Evolutionary conservation across 2,888 invertebrate species (phyloP).

Genomic region (Serrognathus titanus): DNA sequence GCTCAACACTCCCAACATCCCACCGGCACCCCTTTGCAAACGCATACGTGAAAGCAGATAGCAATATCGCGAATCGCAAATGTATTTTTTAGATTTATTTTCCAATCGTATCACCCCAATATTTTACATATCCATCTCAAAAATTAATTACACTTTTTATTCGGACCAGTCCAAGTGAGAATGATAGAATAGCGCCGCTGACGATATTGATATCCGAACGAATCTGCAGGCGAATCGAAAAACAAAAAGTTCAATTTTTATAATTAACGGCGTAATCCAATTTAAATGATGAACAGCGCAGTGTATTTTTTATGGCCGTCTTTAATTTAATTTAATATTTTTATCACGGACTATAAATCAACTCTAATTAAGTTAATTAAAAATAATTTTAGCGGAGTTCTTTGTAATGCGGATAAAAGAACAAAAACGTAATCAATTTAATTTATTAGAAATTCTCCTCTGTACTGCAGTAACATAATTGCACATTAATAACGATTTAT

Average conservation of each 20-base stretch:
- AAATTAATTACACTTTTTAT: constrained; percentile 47
- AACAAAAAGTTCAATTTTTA: constrained; percentile 37
- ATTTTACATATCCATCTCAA: constrained; percentile 48
- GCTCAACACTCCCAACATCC: constrained; percentile 21
- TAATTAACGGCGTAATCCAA: constrained; percentile 42
- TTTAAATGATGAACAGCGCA: constrained; percentile 39
- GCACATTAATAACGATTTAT: constrained; percentile 27
- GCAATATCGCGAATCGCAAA: constrained; percentile 41
- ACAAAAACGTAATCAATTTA: constrained; percentile 44
- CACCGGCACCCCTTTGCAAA: constrained; percentile 23
- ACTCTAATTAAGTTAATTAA: constrained; percentile 40
- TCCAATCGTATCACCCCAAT: constrained; percentile 42
- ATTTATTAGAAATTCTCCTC: constrained; percentile 40
- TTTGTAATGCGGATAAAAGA: constrained; percentile 38
- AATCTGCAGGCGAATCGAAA: constrained; percentile 28
- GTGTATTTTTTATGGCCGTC: constrained; percentile 45
- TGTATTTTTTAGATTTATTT: constrained; percentile 45
- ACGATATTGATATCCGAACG: constrained; percentile 34
- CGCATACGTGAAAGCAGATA: constrained; percentile 32
- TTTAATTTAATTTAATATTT: constrained; percentile 51
- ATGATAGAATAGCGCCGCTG: constrained; percentile 28
- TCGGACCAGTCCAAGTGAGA: constrained; percentile 33
- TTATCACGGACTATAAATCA: constrained; percentile 35
- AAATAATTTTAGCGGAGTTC: constrained; percentile 48
- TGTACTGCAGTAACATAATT: constrained; percentile 24